Conservation (phyloP, 2,888 invertebrate genomes). For the Amiota mariae region DNA sequence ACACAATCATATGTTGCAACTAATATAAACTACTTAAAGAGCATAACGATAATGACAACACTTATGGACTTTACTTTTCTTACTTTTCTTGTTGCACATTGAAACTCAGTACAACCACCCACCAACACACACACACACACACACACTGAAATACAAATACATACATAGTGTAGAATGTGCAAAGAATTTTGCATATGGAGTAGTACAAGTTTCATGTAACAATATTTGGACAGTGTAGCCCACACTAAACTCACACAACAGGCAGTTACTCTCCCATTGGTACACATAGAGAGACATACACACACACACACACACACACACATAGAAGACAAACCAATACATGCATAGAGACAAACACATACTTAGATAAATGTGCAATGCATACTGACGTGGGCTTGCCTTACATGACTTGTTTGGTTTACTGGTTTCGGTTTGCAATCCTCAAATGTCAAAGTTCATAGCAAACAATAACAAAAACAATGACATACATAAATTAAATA, state of each 20-base stretch:
- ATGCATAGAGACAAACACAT: not conserved
- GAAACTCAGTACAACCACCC: too few relatives aligned
- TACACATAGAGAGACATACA: too few relatives aligned
- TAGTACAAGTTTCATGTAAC: not conserved
- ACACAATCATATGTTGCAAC: too few relatives aligned
- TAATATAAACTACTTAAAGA: too few relatives aligned
- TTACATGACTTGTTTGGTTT: not conserved
- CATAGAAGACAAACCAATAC: too few relatives aligned
- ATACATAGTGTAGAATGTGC: not conserved
- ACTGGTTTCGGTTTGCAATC: not conserved
- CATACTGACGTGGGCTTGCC: not conserved
- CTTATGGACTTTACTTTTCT: too few relatives aligned
- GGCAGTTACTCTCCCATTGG: too few relatives aligned
- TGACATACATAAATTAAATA: not conserved
- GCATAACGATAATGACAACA: too few relatives aligned
- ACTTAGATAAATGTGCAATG: not conserved
- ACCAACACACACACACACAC: too few relatives aligned
- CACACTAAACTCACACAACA: not conserved
- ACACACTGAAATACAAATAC: too few relatives aligned
- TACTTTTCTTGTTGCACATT: too few relatives aligned
- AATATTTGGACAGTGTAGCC: not conserved
- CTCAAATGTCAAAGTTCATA: constrained; percentile 8
- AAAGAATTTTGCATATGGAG: not conserved
- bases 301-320: too few relatives aligned
- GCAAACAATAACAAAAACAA: constrained; percentile 7